phyloP scores from a whole-genome alignment of 2,888 invertebrate species.

The Lampropteryx suffumata region DNA sequence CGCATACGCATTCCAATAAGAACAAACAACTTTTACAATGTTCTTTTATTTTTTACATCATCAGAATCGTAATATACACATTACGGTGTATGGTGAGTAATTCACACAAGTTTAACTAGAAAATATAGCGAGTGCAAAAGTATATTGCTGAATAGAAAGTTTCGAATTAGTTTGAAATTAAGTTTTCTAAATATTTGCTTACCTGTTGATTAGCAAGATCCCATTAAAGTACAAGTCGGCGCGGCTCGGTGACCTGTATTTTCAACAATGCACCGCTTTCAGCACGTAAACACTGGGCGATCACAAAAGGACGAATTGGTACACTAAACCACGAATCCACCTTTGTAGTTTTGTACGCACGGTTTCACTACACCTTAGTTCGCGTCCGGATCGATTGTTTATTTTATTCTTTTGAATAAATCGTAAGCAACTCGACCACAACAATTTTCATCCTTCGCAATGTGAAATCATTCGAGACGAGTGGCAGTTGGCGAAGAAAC shows the following conservation, averaged over 20 bases:
- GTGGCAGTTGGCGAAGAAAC: slow-evolving; percentile 64
- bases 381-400: slow-evolving; percentile 55
- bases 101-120: background rate
- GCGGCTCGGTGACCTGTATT: slow-evolving; percentile 60
- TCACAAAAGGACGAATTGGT: slow-evolving; percentile 77
- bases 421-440: slow-evolving; percentile 58
- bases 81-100: background rate
- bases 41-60: background rate
- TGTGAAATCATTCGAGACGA: slow-evolving; percentile 71
- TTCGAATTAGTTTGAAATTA: slow-evolving; percentile 19
- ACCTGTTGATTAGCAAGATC: slow-evolving; percentile 79
- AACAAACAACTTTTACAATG: slow-evolving; percentile 36
- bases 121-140: slow-evolving; percentile 10
- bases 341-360: slow-evolving; percentile 68
- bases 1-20: slow-evolving; percentile 47
- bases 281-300: slow-evolving; percentile 74
- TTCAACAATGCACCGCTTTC: slow-evolving; percentile 53
- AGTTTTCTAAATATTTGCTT: slow-evolving; percentile 36
- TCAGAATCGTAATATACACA: too few relatives aligned
- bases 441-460: slow-evolving; percentile 76
- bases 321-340: slow-evolving; percentile 72
- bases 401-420: slow-evolving; percentile 54
- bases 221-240: slow-evolving; percentile 72
- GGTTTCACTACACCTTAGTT: slow-evolving; percentile 60
- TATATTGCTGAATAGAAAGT: slow-evolving; percentile 23